phyloP scores from a whole-genome alignment of 2,113 vertebrate species.

The Barbus barbus region DNA sequence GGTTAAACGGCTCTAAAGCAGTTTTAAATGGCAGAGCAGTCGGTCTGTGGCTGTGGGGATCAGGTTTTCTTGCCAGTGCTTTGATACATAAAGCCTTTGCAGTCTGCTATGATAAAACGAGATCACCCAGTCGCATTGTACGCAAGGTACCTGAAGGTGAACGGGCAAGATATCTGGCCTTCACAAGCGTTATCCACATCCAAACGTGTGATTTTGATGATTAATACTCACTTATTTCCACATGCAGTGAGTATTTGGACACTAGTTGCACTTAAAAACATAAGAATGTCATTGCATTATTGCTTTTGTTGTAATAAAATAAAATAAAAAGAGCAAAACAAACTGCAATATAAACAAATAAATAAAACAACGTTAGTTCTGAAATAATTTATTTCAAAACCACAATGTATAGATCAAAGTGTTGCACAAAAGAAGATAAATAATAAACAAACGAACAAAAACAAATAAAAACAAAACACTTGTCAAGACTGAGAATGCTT shows the following conservation, averaged over 20 bases:
- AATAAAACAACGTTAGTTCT: too few species aligned
- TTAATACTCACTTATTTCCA: not conserved
- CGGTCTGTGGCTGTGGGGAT: not conserved
- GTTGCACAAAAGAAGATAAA: not conserved
- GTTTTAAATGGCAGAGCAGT: constrained; percentile 15
- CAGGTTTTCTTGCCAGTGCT: not conserved
- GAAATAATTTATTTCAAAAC: not conserved
- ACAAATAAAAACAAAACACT: not conserved
- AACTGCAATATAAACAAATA: not conserved
- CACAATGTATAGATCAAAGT: not conserved
- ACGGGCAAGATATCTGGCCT: not conserved
- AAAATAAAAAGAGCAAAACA: not conserved
- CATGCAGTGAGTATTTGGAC: not conserved
- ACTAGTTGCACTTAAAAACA: not conserved
- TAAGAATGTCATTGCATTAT: not conserved
- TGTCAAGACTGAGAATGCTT: not conserved
- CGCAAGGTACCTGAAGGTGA: not conserved
- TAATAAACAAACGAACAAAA: not conserved
- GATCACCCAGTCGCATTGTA: not conserved
- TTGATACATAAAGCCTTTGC: not conserved
- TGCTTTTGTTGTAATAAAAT: not conserved
- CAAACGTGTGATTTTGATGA: not conserved
- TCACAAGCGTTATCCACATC: not conserved
- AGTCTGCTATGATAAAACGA: not conserved
- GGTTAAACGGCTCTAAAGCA: not conserved